A percentile compares a stretch with the other conserved stretches of the same genome.
Conservation (phyloP, 1,140 invertebrate species). For the Rhysida immarginata region DNA sequence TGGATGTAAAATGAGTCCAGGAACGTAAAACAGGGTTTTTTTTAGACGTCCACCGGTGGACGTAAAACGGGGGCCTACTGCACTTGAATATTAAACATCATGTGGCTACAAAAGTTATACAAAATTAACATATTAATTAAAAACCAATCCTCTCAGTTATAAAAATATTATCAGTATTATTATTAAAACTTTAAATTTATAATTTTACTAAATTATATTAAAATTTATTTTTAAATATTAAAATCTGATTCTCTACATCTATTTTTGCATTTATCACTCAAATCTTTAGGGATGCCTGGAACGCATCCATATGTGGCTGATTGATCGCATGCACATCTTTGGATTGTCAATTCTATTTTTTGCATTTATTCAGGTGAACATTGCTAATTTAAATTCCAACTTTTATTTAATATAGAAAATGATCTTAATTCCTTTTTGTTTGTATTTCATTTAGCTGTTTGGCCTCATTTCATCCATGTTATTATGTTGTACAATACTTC, state of each 20-base stretch:
- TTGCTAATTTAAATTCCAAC: neutral
- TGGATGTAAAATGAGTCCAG: too few relatives aligned
- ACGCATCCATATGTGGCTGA: constrained; percentile 49
- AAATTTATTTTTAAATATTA: constrained; percentile 13
- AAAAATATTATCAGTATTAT: neutral
- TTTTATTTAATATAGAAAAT: neutral
- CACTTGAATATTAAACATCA: too few relatives aligned
- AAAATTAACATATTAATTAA: constrained; percentile 16
- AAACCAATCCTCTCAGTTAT: constrained; percentile 22
- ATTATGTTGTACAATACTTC: constrained; percentile 53
- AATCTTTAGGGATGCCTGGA: constrained; percentile 46
- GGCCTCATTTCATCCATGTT: constrained; percentile 58
- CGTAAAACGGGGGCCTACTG: too few relatives aligned
- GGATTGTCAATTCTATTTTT: constrained; percentile 51
- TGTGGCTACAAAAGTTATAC: neutral
- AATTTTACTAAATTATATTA: neutral
- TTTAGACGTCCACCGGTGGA: too few relatives aligned
- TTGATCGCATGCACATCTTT: constrained; percentile 48
- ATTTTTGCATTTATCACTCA: constrained; percentile 1
- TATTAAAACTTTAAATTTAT: neutral
- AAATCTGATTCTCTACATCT: constrained; percentile 10
- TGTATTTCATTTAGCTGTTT: constrained; percentile 41
- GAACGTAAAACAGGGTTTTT: too few relatives aligned
- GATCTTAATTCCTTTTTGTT: neutral
- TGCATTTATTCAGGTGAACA: constrained; percentile 44